A percentile compares a stretch with the other conserved stretches of the same genome.
Evolutionary conservation across 2,888 invertebrate species (phyloP).

Genomic region (Phengaris arion): DNA sequence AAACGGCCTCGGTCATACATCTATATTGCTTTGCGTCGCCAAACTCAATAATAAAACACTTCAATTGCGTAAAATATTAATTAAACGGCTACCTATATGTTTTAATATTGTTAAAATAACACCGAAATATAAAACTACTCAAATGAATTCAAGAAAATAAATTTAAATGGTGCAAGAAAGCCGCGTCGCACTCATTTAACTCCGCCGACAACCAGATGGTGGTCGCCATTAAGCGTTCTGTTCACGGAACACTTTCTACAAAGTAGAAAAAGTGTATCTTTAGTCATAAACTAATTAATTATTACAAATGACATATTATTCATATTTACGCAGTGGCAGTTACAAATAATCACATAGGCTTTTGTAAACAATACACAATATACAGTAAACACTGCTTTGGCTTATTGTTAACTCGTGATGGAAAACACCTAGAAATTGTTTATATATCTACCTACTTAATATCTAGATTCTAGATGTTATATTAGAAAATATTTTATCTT

Average conservation of each 20-base stretch:
- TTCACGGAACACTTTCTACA: neutral
- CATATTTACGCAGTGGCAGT: too few species aligned
- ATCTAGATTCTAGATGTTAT: too few species aligned
- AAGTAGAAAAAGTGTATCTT: too few species aligned
- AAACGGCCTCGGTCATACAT: slow-evolving; percentile 42
- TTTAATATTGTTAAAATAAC: neutral
- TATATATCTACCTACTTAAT: too few species aligned
- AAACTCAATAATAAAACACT: neutral
- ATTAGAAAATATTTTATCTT: too few species aligned
- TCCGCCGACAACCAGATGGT: slow-evolving; percentile 58
- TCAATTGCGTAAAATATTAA: neutral
- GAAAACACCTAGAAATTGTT: too few species aligned
- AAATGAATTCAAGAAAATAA: slow-evolving; percentile 20
- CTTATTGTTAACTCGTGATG: too few species aligned
- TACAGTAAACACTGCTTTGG: too few species aligned
- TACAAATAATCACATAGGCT: too few species aligned
- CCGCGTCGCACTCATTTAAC: slow-evolving; percentile 66
- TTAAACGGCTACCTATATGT: neutral
- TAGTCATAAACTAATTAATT: too few species aligned
- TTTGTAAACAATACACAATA: too few species aligned
- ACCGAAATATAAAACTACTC: neutral
- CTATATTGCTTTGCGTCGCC: neutral
- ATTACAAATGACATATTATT: too few species aligned
- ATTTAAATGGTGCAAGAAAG: slow-evolving; percentile 39
- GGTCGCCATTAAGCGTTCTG: slow-evolving; percentile 40